Evolutionary conservation across 92 coral and sea anemone genomes (phyloP).

Genomic region (Actinernus sp.): DNA sequence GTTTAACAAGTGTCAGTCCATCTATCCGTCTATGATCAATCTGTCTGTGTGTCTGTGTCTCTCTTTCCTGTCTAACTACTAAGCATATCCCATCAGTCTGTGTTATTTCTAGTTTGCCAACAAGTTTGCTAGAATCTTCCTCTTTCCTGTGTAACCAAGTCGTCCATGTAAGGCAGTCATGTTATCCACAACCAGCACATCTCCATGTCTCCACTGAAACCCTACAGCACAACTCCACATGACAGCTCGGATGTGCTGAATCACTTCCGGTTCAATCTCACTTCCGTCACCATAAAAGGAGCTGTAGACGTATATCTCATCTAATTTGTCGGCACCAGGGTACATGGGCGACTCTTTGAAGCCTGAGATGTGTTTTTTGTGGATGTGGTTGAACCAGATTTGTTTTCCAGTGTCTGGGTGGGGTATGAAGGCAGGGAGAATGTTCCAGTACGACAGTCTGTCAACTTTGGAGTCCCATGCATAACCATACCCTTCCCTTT

Average conservation of each 20-base stretch:
- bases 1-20: too few relatives aligned
- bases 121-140: conserved; percentile 55
- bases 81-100: too few relatives aligned
- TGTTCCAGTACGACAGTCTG: conserved; percentile 30
- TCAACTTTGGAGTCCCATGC: conserved; percentile 21
- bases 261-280: conserved; percentile 67
- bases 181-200: conserved; percentile 72
- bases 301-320: conserved; percentile 43
- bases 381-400: conserved; percentile 53
- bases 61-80: too few relatives aligned
- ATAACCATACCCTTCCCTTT: conserved; percentile 44
- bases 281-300: conserved; percentile 77
- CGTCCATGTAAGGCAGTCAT: conserved; percentile 73
- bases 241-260: conserved; percentile 78
- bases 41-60: too few relatives aligned
- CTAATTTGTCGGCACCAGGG: conserved; percentile 39
- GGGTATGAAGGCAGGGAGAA: conserved; percentile 36
- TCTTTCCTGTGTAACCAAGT: conserved; percentile 67
- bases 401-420: conserved; percentile 53
- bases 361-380: conserved; percentile 26
- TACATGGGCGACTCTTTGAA: conserved; percentile 38
- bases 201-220: conserved; percentile 74
- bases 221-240: conserved; percentile 83
- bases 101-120: conserved; percentile 44
- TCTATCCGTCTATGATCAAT: too few relatives aligned